Evolutionary conservation across 2,888 invertebrate species (phyloP).

Genomic region (Julus scanicus): DNA sequence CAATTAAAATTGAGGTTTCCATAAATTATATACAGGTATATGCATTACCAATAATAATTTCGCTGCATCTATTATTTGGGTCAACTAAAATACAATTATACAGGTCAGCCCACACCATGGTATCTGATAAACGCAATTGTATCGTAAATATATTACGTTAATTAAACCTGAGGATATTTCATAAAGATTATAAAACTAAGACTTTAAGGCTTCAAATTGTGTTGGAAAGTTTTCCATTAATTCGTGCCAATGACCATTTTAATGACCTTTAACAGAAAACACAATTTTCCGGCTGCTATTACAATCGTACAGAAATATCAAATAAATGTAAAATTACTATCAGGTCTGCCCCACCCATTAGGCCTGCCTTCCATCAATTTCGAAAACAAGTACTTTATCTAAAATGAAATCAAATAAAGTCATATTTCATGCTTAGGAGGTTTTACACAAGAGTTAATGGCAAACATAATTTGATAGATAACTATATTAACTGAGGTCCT

Average conservation of each 20-base stretch:
- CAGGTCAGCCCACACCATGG: neutral
- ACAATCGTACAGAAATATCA: neutral
- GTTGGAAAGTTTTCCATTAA: neutral
- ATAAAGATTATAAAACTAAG: neutral
- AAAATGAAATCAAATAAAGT: conserved; percentile 21
- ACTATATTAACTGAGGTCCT: neutral
- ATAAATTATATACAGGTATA: neutral
- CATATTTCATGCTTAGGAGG: neutral
- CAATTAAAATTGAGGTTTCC: conserved; percentile 19
- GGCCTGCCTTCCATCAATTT: neutral
- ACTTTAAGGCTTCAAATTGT: neutral
- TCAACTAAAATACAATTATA: neutral
- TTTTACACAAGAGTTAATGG: neutral
- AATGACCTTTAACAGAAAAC: neutral
- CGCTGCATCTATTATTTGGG: neutral
- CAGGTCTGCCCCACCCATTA: neutral
- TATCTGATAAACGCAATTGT: neutral
- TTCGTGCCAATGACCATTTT: neutral
- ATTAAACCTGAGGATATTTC: neutral
- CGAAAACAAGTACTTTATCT: neutral
- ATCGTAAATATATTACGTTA: neutral
- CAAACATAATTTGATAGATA: neutral
- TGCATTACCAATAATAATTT: neutral
- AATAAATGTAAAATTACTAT: conserved; percentile 8
- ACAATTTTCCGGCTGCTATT: conserved; percentile 1